Base-by-base conservation (phyloP, 2,113 vertebrate species). In the Calyptommatus sinebrachiatus region DNA sequence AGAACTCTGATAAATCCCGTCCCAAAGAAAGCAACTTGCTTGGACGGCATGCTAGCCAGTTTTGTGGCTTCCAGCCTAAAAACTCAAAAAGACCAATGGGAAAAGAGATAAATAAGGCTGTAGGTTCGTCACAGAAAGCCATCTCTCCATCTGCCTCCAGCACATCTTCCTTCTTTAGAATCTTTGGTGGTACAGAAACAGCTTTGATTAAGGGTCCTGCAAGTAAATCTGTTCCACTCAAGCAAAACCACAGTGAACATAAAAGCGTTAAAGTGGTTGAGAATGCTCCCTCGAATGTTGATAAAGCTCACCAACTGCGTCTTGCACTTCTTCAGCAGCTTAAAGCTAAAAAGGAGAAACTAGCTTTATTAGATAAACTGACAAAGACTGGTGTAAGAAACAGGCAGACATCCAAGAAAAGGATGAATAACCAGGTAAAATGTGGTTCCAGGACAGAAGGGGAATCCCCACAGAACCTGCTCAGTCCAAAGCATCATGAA, bases 301-400 rank as follows among this genome's bases (percentile, higher is more conserved):
- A 87, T 46, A 91, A 94, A 79, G 95, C 96, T 20, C 96, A 95
- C 41, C 92, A 91, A 24, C 96, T 99, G 73, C 92, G 98, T 46
- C 85, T 96, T 7, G 97, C 97, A 86, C 94, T 99, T n/a, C 86
- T 97, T 45, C 98, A 97, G 91, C 96, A 97, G 62, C 94, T 99
- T 14, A 97, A 98, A 78, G 95, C 96, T 14, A 98, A 97, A 91
- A 99, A 98, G 91, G 97, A 96, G 90, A 96, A 97, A 86, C 90
- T 99, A 20, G 97, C 96, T 5, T 93, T 95, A 2, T 87, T 99
- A 63, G 95, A 97, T 41, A 85, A 89, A 50, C 73, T 95, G 70
- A 79, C 96, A 79, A 91, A 80, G 57, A 88, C 84, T 82, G 88
- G 53, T 77, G 80, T 35, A 41, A 86, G 8, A 73, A 78, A 20